These are phyloP conservation scores for Pachydiplax longipennis DNA, from an alignment of 2,888 invertebrate species.

Conservation along the genomic window DNA sequence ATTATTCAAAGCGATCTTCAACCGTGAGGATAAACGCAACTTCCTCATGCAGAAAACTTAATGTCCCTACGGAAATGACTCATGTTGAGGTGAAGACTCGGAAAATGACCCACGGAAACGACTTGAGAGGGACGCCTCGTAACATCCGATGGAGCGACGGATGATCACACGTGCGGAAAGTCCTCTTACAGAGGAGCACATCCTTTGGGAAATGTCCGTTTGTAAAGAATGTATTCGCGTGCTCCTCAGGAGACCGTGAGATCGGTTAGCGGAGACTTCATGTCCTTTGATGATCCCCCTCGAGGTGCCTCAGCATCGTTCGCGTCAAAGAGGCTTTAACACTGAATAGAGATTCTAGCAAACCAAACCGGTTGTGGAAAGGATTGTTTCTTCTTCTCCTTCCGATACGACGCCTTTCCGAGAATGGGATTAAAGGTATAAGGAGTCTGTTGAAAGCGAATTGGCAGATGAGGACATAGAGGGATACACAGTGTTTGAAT, in stretches of 20 bases:
- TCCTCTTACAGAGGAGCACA: neutral
- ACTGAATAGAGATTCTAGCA: neutral
- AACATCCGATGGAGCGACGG: neutral
- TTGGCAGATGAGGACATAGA: no score
- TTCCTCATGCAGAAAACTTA: no score
- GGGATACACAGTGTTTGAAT: no score
- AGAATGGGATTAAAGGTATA: neutral
- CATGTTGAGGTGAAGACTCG: neutral
- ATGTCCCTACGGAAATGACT: no score
- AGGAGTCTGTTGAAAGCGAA: no score
- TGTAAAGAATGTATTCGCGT: neutral
- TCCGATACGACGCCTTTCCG: neutral
- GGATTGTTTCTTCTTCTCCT: neutral
- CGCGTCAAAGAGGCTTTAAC: neutral
- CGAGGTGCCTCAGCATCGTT: neutral
- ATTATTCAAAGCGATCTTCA: neutral
- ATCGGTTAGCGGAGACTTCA: neutral
- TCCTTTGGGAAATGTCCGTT: neutral
- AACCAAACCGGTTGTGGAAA: neutral
- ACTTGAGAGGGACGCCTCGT: neutral
- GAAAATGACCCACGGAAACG: neutral
- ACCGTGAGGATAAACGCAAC: neutral
- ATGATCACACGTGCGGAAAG: neutral
- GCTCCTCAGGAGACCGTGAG: neutral
- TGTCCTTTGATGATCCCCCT: neutral